Conservation (phyloP, 2,113 vertebrate genomes). For the Tachysurus fulvidraco region DNA sequence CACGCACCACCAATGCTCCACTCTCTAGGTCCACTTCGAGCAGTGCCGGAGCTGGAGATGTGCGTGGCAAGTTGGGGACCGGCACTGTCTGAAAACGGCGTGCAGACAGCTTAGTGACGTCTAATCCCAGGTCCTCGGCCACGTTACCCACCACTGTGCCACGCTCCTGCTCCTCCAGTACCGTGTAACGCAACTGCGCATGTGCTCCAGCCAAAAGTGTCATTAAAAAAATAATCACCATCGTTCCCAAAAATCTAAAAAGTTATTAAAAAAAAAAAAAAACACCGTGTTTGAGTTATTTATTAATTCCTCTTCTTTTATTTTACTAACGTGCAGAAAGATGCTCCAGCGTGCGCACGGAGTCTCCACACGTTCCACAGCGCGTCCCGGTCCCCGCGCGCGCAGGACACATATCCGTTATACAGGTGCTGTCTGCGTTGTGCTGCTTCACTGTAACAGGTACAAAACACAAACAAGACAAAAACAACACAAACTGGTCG, state of each 20-base stretch:
- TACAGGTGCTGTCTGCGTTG: neutral
- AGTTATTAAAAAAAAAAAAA: neutral
- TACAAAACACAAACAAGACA: neutral
- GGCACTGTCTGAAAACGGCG: slow-evolving; percentile 92
- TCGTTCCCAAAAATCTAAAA: neutral
- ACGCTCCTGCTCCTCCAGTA: slow-evolving; percentile 93
- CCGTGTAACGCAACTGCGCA: slow-evolving; percentile 93
- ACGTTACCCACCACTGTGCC: slow-evolving; percentile 97
- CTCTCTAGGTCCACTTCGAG: slow-evolving; percentile 36
- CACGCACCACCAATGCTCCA: slow-evolving; percentile 76
- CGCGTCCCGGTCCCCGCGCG: neutral
- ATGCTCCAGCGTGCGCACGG: neutral
- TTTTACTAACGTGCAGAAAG: neutral
- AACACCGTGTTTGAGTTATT: neutral
- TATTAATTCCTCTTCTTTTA: neutral
- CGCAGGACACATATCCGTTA: slow-evolving; percentile 12
- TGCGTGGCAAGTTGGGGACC: slow-evolving; percentile 73
- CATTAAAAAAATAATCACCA: slow-evolving; percentile 87
- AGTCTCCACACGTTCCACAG: too few relatives aligned
- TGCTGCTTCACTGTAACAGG: neutral
- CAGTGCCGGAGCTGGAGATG: neutral
- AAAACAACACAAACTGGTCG: neutral
- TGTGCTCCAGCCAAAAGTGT: slow-evolving; percentile 83
- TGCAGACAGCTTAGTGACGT: slow-evolving; percentile 96
- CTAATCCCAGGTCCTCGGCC: slow-evolving; percentile 95